Base-by-base conservation (phyloP, 2,113 vertebrate species). In the Pristiophorus japonicus region DNA sequence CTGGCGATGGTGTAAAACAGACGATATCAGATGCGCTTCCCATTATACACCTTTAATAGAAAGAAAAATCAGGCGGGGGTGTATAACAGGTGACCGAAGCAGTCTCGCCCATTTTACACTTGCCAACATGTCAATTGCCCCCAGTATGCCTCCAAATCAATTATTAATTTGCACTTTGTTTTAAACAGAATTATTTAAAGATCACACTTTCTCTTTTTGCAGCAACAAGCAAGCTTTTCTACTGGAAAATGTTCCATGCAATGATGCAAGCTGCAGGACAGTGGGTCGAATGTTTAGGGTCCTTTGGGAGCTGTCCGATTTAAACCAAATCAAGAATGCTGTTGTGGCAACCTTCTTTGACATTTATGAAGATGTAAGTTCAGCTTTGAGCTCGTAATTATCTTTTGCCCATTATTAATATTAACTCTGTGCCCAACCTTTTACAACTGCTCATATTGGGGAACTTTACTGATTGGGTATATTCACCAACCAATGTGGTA, bases 291-390 rank as follows among this genome's bases (percentile, higher is more conserved):
- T 98, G 98, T 99, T 99, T 96, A 98, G 95, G 96, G 98, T 99
- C 96, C 98, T 98, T 96, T 99, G 99, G 99, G 99, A 99, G 95
- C 98, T 99, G 90, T 96, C 97, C 0, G 99, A 98, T 96, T 97
- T 99, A 67, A 98, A 98, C 95, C 98, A 98, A 96, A 98, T 99
- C 97, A 97, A 97, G 95, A 98, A 98, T 12, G 98, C 99, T 0
- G 91, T 97, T 96, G 97, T 98, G 66, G 98, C 99, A 4, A 98
- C 99, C 16, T 99, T 99, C 97, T 99, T 99, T 96, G 99, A 99
- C 97, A 98, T 99, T 97, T 99, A 99, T 0, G 99, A 99, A 97
- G 99, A 99, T 2, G 99, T 99, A 96, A 99, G 99, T 99, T 96
- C 88, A 95, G 27, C 92, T 66, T 47, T 95, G 8, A n/a, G 47